Evolutionary conservation across 2,113 vertebrate genomes (phyloP).

Genomic region (Megaleporinus macrocephalus): DNA sequence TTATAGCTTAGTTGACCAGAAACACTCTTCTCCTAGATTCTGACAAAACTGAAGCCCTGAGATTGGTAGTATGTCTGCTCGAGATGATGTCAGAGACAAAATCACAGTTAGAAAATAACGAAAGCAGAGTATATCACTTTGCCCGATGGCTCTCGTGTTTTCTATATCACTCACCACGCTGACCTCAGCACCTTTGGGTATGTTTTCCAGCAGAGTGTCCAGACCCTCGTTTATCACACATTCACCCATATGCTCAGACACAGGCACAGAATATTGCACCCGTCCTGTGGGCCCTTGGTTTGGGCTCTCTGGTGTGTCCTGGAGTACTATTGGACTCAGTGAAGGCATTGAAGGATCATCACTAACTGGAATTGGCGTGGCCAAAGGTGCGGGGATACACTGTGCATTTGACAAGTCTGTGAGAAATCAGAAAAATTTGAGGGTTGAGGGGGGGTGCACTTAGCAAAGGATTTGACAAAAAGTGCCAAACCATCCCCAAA

Average conservation of each 20-base stretch:
- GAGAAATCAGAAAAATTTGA: not conserved
- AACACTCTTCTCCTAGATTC: no score
- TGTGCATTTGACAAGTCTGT: conserved; percentile 75
- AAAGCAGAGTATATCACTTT: not conserved
- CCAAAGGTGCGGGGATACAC: conserved; percentile 83
- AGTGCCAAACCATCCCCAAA: not conserved
- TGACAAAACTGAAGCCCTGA: no score
- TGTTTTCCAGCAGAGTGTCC: conserved; percentile 89
- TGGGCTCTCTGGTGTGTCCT: conserved; percentile 77
- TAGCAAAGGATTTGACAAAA: not conserved
- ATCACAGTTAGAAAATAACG: no score
- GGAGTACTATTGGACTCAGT: conserved; percentile 69
- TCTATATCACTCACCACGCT: conserved; percentile 79
- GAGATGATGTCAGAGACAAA: no score
- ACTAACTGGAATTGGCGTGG: conserved; percentile 79
- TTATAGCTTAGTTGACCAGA: no score
- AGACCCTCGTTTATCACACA: conserved; percentile 90
- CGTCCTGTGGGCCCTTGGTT: conserved; percentile 74
- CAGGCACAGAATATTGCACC: conserved; percentile 81
- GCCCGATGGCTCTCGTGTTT: not conserved
- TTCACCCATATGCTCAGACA: conserved; percentile 89
- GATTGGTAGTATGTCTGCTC: no score
- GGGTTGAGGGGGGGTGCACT: not conserved
- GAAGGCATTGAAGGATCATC: conserved; percentile 76
- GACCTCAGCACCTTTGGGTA: conserved; percentile 81